Percentiles rank a stretch among this genome's conserved stretches.
Conservation (phyloP, 2,888 invertebrate genomes). For the Brachynemurus nebulosus region DNA sequence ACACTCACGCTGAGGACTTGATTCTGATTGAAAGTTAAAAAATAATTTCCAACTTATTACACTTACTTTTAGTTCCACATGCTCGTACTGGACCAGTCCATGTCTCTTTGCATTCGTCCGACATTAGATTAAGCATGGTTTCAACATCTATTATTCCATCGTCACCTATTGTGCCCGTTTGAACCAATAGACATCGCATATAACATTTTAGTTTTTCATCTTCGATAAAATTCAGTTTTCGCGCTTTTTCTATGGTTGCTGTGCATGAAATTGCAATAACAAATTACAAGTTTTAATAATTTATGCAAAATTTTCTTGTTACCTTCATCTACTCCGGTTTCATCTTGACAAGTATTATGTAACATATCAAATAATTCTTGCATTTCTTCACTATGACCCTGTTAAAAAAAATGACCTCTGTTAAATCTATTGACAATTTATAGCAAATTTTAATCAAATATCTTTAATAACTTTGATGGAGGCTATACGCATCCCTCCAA, state of each 20-base stretch:
- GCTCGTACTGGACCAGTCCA: constrained; percentile 17
- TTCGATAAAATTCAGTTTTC: constrained; percentile 21
- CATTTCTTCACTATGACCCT: constrained; percentile 24
- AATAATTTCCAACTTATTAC: too few species aligned
- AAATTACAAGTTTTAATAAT: too few species aligned
- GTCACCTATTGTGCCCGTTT: constrained; percentile 24
- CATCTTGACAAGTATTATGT: constrained; percentile 28
- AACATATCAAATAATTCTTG: constrained; percentile 27
- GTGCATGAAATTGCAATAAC: neutral
- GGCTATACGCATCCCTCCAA: too few species aligned
- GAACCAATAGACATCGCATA: constrained; percentile 23
- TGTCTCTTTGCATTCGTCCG: constrained; percentile 21
- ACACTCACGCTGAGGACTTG: too few species aligned
- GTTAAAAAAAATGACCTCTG: too few species aligned
- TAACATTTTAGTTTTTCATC: constrained; percentile 21
- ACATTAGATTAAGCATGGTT: constrained; percentile 23
- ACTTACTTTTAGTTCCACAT: constrained; percentile 25
- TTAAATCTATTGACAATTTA: too few species aligned
- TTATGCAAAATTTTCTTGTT: too few species aligned
- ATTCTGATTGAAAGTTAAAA: too few species aligned
- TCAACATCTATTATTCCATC: constrained; percentile 26
- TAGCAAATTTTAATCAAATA: too few species aligned
- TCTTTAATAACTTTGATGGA: too few species aligned
- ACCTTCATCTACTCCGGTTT: constrained; percentile 30
- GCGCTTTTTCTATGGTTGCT: constrained; percentile 21